Evolutionary conservation across 2,888 invertebrate species (phyloP), one percentile per base, ranked within the genome.

Genomic region (Chloroclysta siterata): DNA sequence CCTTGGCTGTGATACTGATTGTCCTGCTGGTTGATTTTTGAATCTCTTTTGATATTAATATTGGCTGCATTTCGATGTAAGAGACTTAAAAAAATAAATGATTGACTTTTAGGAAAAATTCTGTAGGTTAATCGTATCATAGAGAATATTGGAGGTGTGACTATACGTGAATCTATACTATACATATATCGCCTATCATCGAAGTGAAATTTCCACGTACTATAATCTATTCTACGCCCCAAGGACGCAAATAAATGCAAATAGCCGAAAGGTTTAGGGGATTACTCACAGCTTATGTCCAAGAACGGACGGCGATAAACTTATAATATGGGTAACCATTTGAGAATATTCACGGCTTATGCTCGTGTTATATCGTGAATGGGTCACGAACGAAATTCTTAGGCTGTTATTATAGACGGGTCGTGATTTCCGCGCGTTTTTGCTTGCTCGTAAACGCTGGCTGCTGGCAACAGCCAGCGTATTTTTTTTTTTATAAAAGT

Each of bases 211-310:
- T 39, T 11, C 36, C 11, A 42, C 29, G 10, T 0, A 17, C 33
- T 48, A 6, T 36, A 14, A 15, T 17, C 41, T 60, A 44, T 53
- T 59, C 53, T 41, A 15, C 22, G 42, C 13, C 17, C 17, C 17
- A 61, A 69, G 67, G 66, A 62, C 70, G 67, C 60, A 56, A 63
- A 72, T 72, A 70, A 74, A 72, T 71, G 67, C 71, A 70, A 71
- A 69, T 67, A 69, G 64, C 68, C 67, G 68, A 72, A 71, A 70
- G 71, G 71, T 69, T 74, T 72, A 72, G 60, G 17, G 66, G 73
- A 72, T 76, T 76, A 76, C 72, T 59, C 11, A 53, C 14, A 41
- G 73, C 74, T 76, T 74, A 74, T 68, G 72, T 72, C 70, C 68
- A 72, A 73, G 71, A 71, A 65, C 67, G 71, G 65, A 68, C 69